Evolutionary conservation across 1,140 invertebrate species (phyloP).

Genomic region (Delia radicum): DNA sequence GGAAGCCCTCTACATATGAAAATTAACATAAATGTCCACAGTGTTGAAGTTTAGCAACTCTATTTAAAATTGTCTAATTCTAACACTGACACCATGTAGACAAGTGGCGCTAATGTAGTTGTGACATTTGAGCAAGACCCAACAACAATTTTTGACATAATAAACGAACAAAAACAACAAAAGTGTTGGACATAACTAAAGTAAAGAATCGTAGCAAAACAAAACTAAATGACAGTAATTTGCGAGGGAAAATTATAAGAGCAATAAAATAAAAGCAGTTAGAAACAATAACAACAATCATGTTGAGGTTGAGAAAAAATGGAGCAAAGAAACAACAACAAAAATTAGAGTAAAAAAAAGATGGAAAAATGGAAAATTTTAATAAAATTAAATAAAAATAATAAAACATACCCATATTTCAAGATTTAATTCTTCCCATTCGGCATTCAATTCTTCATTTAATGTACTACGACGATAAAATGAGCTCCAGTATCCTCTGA

Average conservation of each 20-base stretch:
- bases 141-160: too few relatives aligned
- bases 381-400: neutral
- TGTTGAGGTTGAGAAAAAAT: neutral
- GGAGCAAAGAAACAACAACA: neutral
- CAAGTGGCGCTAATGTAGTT: too few relatives aligned
- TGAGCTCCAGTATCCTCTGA: slow-evolving; percentile 3
- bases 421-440: slow-evolving; percentile 26
- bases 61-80: too few relatives aligned
- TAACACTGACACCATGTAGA: too few relatives aligned
- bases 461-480: slow-evolving; percentile 22
- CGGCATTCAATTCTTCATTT: slow-evolving; percentile 27
- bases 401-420: slow-evolving; percentile 29
- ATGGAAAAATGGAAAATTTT: neutral
- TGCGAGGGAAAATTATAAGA: neutral
- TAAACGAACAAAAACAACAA: too few relatives aligned
- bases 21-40: too few relatives aligned
- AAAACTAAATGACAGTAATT: neutral
- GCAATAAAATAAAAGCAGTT: neutral
- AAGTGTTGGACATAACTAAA: too few relatives aligned
- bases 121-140: too few relatives aligned
- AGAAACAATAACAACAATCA: neutral
- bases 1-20: too few relatives aligned
- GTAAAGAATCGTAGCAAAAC: neutral
- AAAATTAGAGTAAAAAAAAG: neutral
- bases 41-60: too few relatives aligned